Evolutionary conservation across 2,113 vertebrate species (phyloP), one percentile per base, ranked within the genome.

Genomic region (Lipotes vexillifer): DNA sequence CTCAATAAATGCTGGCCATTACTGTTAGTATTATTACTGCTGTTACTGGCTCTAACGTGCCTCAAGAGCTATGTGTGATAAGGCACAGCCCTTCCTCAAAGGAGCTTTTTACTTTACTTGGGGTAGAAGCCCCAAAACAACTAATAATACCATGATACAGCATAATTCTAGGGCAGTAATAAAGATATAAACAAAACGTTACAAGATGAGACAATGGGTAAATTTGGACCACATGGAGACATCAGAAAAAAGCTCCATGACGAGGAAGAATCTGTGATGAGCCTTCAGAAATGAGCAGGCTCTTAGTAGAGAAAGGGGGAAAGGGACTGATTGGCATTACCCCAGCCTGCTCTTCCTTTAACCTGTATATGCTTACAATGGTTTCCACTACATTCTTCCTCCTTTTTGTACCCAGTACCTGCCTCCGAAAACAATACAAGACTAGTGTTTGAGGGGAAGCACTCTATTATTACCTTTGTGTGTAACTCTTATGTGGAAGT

Each of bases 151-250:
- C 72, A 38, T 10, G 59, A 55, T 29, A 59, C 36, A 92, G 38
- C 18, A 36, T 92, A 36, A 68, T 68, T 89, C 61, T 57, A 69
- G 29, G 66, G 33, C 25, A 74, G 72, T 83, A 15, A 85, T 59
- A 77, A 93, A 74, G 36, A 33, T 55, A 20, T 29, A 83, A 92
- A 90, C 11, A 74, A 75, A 80, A 57, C 8, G 69, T 36, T 69
- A 20, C 59, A 49, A 10, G 8, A 74, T 80, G 95, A 74, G 61
- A 72, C 90, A 77, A 10, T 75, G 17, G 11, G 10, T 80, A 57
- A n/a, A 41, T 83, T 74, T 72, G 29, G 18, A 41, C 11, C 29
- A 20, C 11, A 1, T 0, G 6, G 85, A 93, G 6, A 49, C 46
- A 38, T 33, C 23, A 71, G 77, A 33, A 29, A 21, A 82, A 94